These are phyloP conservation scores for Pangasius sanitwongsei DNA, from an alignment of 2,797 vertebrate species.

Conservation along the genomic window DNA sequence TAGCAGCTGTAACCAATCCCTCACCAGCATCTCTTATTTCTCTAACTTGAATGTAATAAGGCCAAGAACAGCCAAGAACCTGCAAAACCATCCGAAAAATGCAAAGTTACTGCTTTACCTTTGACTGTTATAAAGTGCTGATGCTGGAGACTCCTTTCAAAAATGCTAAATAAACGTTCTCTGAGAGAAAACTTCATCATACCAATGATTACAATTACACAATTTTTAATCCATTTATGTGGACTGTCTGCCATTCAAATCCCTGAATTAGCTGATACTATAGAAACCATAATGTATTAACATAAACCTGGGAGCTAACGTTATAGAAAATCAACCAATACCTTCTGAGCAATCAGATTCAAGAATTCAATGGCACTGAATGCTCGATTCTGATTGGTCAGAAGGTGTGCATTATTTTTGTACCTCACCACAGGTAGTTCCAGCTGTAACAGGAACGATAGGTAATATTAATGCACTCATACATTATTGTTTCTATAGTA, in stretches of 20 bases:
- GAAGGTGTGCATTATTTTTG: not conserved
- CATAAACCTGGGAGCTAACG: not conserved
- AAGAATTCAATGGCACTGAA: not conserved
- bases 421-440: not conserved
- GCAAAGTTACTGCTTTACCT: not conserved
- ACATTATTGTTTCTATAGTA: not conserved
- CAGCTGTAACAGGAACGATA: not conserved
- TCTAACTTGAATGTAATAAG: not conserved
- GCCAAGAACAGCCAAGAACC: not conserved
- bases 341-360: not conserved
- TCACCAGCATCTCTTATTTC: not conserved
- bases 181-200: not conserved
- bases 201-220: not conserved
- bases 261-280: not conserved
- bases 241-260: not conserved
- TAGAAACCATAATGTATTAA: not conserved
- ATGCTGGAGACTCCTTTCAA: not conserved
- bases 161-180: not conserved
- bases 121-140: not conserved
- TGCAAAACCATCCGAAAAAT: not conserved
- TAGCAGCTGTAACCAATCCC: not conserved
- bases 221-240: not conserved
- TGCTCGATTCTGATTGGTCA: not conserved
- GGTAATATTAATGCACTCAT: not conserved
- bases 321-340: not conserved